Conservation (phyloP, 2,797 vertebrate species). For the Anabacerthia variegaticeps region DNA sequence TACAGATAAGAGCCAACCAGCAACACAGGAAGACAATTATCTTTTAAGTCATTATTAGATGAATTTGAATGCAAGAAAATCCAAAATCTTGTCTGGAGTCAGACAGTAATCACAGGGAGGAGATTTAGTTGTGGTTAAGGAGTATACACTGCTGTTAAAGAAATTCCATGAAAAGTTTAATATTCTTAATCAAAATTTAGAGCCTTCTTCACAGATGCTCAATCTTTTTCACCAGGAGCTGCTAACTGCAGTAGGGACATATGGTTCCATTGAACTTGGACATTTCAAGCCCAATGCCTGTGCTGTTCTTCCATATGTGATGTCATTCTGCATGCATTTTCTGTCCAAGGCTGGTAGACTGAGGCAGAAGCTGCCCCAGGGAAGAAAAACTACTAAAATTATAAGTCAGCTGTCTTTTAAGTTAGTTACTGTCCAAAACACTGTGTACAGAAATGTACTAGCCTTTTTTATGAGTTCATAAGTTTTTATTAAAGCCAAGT, state of each 20-base stretch:
- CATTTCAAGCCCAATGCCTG: background rate
- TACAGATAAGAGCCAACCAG: background rate
- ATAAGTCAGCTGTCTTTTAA: slow-evolving; percentile 30
- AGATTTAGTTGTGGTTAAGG: background rate
- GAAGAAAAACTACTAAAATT: slow-evolving; percentile 46
- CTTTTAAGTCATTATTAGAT: background rate
- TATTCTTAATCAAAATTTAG: background rate
- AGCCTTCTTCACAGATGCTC: slow-evolving; percentile 27
- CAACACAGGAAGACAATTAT: background rate
- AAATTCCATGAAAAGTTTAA: background rate
- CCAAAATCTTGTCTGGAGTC: background rate
- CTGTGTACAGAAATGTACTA: slow-evolving; percentile 25
- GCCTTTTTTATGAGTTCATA: slow-evolving; percentile 36
- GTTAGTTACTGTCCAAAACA: slow-evolving; percentile 30
- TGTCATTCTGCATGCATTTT: slow-evolving; percentile 11
- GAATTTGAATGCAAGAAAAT: background rate
- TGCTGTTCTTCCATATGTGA: slow-evolving; percentile 29
- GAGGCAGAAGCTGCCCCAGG: background rate
- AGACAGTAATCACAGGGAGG: background rate
- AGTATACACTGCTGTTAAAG: background rate
- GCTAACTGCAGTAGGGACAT: slow-evolving; percentile 8
- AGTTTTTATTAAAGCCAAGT: slow-evolving; percentile 65
- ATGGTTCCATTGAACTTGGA: slow-evolving; percentile 29
- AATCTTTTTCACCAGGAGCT: background rate
- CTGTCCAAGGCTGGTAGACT: slow-evolving; percentile 35